phyloP scores from a whole-genome alignment of 2,113 vertebrate species.

The Chunga burmeisteri region DNA sequence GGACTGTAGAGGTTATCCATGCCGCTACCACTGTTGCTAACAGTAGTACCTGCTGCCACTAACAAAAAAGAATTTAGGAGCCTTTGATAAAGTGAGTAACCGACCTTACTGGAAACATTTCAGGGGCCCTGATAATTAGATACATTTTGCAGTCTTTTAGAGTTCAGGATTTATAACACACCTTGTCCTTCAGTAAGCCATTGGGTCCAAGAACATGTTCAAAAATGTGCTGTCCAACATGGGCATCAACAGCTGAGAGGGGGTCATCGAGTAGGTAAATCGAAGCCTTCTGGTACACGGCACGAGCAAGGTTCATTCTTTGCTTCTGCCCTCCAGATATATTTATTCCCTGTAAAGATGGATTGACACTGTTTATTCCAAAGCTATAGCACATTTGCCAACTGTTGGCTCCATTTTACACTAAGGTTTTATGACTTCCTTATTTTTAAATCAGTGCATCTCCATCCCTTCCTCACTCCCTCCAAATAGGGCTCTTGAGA shows the following conservation, averaged over 20 bases:
- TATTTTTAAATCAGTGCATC: neutral
- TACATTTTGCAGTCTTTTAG: neutral
- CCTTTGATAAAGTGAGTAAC: neutral
- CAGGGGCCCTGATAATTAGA: neutral
- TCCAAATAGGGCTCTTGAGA: neutral
- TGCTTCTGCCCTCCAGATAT: constrained; percentile 96
- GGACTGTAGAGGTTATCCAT: neutral
- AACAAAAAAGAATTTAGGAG: neutral
- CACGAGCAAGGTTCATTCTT: constrained; percentile 88
- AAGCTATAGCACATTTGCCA: neutral
- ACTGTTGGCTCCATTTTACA: neutral
- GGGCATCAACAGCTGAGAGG: constrained; percentile 89
- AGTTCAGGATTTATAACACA: constrained; percentile 32
- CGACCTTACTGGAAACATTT: neutral
- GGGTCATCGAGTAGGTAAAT: constrained; percentile 93
- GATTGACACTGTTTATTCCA: neutral
- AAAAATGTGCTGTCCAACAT: constrained; percentile 90
- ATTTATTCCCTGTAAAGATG: constrained; percentile 83
- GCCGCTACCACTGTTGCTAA: neutral
- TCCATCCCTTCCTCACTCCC: neutral
- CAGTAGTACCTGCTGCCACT: neutral
- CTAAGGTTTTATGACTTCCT: neutral
- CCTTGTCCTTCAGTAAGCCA: constrained; percentile 88
- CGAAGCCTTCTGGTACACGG: constrained; percentile 85
- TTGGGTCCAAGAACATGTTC: constrained; percentile 87